phyloP scores from a whole-genome alignment of 2,797 vertebrate genomes.

The Hirundo rustica region DNA sequence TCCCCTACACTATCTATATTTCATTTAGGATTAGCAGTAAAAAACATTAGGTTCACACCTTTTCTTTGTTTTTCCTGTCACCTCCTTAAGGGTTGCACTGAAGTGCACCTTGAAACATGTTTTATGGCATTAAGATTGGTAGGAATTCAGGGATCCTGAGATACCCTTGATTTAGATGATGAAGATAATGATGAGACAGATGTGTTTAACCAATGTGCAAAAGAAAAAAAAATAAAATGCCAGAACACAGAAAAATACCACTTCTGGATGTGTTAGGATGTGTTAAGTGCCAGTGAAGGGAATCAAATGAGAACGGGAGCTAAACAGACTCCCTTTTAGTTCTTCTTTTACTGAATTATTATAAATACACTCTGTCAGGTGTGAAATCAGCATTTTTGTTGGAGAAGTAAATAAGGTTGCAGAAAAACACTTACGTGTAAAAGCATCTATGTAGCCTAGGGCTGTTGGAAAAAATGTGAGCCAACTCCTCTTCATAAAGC shows the following conservation, averaged over 20 bases:
- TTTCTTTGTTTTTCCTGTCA: neutral
- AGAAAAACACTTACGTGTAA: neutral
- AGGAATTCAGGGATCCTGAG: neutral
- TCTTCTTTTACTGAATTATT: neutral
- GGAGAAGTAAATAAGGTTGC: neutral
- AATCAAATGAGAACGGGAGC: neutral
- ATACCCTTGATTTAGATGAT: neutral
- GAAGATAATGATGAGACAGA: neutral
- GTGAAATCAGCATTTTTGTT: constrained; percentile 12
- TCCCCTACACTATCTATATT: neutral
- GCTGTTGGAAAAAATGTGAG: neutral
- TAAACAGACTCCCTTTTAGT: neutral
- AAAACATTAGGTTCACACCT: neutral
- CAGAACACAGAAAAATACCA: rapidly evolving
- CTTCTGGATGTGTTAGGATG: neutral
- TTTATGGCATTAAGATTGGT: neutral
- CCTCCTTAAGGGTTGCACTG: neutral
- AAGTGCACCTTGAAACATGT: neutral
- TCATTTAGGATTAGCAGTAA: neutral
- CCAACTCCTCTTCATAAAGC: neutral
- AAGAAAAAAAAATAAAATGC: neutral
- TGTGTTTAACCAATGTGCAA: neutral
- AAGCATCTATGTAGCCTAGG: neutral
- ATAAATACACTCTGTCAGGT: neutral
- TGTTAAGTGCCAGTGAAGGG: neutral